Evolutionary conservation across 2,113 vertebrate species (phyloP), one percentile per base, ranked within the genome.

Genomic region (Arizona elegans): DNA sequence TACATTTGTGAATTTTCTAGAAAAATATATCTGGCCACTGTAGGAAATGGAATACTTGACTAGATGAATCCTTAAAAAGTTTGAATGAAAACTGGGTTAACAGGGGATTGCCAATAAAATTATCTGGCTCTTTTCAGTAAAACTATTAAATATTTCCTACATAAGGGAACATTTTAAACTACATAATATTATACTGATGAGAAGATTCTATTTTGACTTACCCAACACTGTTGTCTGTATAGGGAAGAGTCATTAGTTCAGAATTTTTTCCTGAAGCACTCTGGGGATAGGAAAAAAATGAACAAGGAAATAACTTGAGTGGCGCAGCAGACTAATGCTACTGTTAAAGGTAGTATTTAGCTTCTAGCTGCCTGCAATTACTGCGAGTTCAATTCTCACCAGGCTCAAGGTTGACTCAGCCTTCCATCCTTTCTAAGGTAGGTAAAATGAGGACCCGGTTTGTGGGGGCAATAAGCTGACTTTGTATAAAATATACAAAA

Each of bases 161-260:
- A 21, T 58, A 38, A 56, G 65, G 90, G 2, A 85, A n/a, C 8
- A 91, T 81, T 81, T 81, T 81, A 7, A 75, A 75, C n/a, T 75
- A 21, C n/a, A 29, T 52, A 33, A 54, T 93, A 86, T 29, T 53
- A 0, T 7, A 5, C 54, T n/a, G 3, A 87, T 88, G 33, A 2
- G 92, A 89, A 92, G 3, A 59, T 93, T 8, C 26, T 92, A 33
- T 58, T 94, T 59, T 87, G 15, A 95, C 97, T 97, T 97, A 99
- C 99, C 98, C 98, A 94, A 98, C 96, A 86, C 98, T 95, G 8
- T 98, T 97, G 94, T 98, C 98, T 59, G 97, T 98, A 93, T 99
- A 99, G 90, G 98, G 98, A 95, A 99, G 97, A 1, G 98, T 97
- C 96, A 99, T 96, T 62, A 99, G 97, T 95, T 99, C 98, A 55